These are phyloP conservation scores for Indri indri DNA, from an alignment of 2,113 vertebrate genomes.

Conservation along the genomic window DNA sequence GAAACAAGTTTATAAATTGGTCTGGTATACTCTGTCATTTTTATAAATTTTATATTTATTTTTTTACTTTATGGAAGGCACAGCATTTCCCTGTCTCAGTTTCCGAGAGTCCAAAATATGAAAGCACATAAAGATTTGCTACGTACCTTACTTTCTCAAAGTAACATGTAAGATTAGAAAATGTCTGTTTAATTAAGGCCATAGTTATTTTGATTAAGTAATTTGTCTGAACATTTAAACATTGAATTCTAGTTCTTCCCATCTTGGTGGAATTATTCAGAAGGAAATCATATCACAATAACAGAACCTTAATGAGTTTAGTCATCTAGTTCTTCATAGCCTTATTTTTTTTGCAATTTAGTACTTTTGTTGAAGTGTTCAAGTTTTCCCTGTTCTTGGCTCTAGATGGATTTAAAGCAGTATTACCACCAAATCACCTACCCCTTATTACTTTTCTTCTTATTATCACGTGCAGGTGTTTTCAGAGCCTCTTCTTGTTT, in stretches of 20 bases:
- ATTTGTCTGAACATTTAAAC: constrained; percentile 44
- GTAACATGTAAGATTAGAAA: neutral
- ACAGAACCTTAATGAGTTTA: constrained; percentile 48
- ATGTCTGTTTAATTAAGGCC: neutral
- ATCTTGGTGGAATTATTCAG: constrained; percentile 31
- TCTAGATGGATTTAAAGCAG: neutral
- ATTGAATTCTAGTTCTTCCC: constrained; percentile 44
- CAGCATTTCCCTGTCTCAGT: neutral
- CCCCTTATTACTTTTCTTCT: constrained; percentile 22
- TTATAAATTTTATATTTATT: neutral
- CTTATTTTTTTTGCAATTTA: constrained; percentile 32
- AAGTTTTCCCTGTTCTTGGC: neutral
- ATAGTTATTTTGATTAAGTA: constrained; percentile 54
- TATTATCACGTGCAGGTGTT: neutral
- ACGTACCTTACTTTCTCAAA: neutral
- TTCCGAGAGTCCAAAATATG: neutral
- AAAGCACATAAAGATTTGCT: neutral
- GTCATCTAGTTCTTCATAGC: constrained; percentile 33
- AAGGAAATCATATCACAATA: constrained; percentile 33
- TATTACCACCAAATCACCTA: neutral
- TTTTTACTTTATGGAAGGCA: neutral
- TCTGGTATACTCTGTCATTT: neutral
- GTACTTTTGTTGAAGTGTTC: constrained; percentile 45
- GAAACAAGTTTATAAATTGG: neutral
- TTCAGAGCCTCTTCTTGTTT: neutral